Conservation (phyloP, 2,888 invertebrate genomes). For the Andrena minutula region DNA sequence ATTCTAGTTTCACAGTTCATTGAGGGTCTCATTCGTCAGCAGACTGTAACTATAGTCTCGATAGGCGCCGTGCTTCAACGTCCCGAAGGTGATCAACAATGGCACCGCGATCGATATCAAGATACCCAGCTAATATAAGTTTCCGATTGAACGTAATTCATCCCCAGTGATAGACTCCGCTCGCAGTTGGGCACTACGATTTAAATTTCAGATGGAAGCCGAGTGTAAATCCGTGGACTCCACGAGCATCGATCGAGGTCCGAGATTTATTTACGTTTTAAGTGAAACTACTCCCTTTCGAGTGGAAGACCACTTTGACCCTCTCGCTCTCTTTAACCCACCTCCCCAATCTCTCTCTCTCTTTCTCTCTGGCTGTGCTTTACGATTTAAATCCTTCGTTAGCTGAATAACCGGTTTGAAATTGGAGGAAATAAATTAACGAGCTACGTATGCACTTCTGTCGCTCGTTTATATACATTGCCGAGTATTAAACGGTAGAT, state of each 20-base stretch:
- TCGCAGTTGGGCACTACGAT: not conserved
- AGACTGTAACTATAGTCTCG: not conserved
- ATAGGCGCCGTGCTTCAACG: not conserved
- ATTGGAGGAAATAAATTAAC: slow-evolving; percentile 32
- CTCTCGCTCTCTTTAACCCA: not conserved
- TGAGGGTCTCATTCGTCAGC: not conserved
- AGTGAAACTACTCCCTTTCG: not conserved
- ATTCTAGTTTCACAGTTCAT: not conserved
- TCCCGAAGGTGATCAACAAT: not conserved
- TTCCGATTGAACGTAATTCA: slow-evolving; percentile 13
- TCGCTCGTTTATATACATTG: not conserved
- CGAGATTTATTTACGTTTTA: slow-evolving; percentile 16
- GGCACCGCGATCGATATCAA: slow-evolving; percentile 5
- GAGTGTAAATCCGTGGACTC: not conserved
- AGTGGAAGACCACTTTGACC: not conserved
- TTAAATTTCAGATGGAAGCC: slow-evolving; percentile 12
- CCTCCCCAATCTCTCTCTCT: not conserved
- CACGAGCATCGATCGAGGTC: not conserved
- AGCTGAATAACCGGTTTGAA: slow-evolving; percentile 8
- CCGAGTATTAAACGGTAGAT: slow-evolving; percentile 18
- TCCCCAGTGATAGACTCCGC: not conserved
- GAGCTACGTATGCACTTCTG: not conserved
- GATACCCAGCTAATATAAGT: slow-evolving; percentile 11
- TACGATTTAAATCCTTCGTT: slow-evolving; percentile 18
- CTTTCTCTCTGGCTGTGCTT: not conserved